Conservation (phyloP, 2,888 invertebrate species). For the Megalurothrips usitatus region DNA sequence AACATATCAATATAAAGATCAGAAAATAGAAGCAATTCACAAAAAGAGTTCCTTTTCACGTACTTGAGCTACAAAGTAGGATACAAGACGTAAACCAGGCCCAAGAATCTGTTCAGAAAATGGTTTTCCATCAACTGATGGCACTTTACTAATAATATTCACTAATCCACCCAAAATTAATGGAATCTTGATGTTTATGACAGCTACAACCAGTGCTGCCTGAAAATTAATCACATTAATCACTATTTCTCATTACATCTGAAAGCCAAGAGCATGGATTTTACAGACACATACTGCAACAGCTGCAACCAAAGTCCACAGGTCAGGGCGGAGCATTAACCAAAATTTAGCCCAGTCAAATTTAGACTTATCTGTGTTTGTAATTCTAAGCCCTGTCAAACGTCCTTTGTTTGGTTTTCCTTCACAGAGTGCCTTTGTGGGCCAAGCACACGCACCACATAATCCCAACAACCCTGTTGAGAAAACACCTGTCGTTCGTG, state of each 20-base stretch:
- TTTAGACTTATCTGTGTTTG: slow-evolving; percentile 44
- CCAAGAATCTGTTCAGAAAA: slow-evolving; percentile 54
- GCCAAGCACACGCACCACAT: not conserved
- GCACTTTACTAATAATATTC: slow-evolving; percentile 65
- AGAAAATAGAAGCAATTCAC: slow-evolving; percentile 2
- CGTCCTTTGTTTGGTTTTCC: not conserved
- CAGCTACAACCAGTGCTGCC: slow-evolving; percentile 83
- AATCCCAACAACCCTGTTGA: not conserved
- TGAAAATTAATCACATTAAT: slow-evolving; percentile 46
- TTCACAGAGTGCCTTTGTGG: not conserved
- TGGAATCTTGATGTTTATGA: slow-evolving; percentile 86
- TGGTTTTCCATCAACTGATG: slow-evolving; percentile 47
- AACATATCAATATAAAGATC: not conserved
- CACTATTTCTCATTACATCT: not conserved
- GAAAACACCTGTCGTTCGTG: not conserved
- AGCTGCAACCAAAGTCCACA: slow-evolving; percentile 71
- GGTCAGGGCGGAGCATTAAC: slow-evolving; percentile 67
- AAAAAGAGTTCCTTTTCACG: slow-evolving; percentile 32
- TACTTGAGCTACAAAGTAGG: slow-evolving; percentile 72
- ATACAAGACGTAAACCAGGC: slow-evolving; percentile 63
- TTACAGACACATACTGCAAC: slow-evolving; percentile 61
- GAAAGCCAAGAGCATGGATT: not conserved
- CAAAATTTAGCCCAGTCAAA: slow-evolving; percentile 78
- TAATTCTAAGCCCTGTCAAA: not conserved
- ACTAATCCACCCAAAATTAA: slow-evolving; percentile 76